Percentiles rank a stretch among this genome's conserved stretches.
These are phyloP conservation scores for Podabrus alpinus DNA, from an alignment of 2,888 invertebrate species.

Conservation along the genomic window DNA sequence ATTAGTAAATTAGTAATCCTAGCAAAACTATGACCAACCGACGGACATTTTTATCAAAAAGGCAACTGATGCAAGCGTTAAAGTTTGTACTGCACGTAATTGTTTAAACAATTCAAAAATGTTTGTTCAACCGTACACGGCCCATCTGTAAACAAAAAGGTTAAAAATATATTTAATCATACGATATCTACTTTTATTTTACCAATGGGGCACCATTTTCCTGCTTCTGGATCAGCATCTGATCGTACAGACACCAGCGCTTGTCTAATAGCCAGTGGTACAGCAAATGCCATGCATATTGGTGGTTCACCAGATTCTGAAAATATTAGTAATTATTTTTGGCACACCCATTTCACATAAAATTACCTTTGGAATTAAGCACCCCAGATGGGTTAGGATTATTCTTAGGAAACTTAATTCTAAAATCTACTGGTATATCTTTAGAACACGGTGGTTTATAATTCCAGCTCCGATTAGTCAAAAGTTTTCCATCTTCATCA, in stretches of 20 bases:
- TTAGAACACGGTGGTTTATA: constrained; percentile 78
- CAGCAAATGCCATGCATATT: constrained; percentile 59
- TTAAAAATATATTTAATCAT: not conserved
- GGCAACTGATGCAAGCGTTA: too few relatives aligned
- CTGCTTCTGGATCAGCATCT: constrained; percentile 35
- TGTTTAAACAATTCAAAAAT: not conserved
- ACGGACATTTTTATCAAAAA: too few relatives aligned
- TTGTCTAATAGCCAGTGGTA: constrained; percentile 49
- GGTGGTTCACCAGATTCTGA: constrained; percentile 70
- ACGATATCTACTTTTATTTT: constrained; percentile 22
- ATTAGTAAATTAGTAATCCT: too few relatives aligned
- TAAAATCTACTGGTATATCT: constrained; percentile 78
- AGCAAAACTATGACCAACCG: too few relatives aligned
- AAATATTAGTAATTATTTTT: constrained; percentile 26
- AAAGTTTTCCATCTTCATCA: constrained; percentile 64
- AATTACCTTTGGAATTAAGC: constrained; percentile 72
- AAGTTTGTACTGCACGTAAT: too few relatives aligned
- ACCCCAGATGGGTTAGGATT: constrained; percentile 68
- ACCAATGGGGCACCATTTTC: constrained; percentile 42
- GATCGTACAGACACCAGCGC: constrained; percentile 41
- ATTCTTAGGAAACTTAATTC: constrained; percentile 70
- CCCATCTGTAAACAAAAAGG: not conserved
- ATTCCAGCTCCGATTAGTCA: constrained; percentile 81
- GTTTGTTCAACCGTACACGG: not conserved
- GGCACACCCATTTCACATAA: too few relatives aligned